Conservation (phyloP, 2,113 vertebrate genomes). For the Phyllopteryx taeniolatus region DNA sequence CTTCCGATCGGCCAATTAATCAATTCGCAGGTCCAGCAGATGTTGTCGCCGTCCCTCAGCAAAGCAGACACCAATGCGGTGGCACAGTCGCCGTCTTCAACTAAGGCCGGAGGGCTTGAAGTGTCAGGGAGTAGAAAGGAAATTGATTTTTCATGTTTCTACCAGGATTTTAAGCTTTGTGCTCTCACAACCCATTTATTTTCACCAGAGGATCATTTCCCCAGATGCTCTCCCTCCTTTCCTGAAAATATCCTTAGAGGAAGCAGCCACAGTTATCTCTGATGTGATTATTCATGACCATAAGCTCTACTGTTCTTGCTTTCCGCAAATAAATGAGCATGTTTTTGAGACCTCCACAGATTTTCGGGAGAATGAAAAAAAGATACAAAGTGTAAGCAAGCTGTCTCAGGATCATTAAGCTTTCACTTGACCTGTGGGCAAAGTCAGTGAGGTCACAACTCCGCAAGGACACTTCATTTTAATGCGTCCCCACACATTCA, state of each 20-base stretch:
- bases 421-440: conserved; percentile 38
- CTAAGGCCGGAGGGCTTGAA: conserved; percentile 47
- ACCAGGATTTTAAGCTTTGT: conserved; percentile 34
- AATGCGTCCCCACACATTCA: conserved; percentile 37
- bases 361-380: neutral
- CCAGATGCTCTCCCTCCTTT: neutral
- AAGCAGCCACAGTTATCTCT: neutral
- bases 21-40: conserved; percentile 60
- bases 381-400: conserved; percentile 36
- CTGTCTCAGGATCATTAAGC: conserved; percentile 35
- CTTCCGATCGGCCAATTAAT: conserved; percentile 72
- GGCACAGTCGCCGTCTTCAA: conserved; percentile 42
- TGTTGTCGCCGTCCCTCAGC: conserved; percentile 59
- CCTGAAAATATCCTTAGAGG: neutral
- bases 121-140: conserved; percentile 37
- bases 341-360: neutral
- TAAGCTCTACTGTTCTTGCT: neutral
- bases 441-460: conserved; percentile 40
- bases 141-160: conserved; percentile 48
- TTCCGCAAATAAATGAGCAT: neutral
- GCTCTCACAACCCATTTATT: conserved; percentile 2
- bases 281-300: neutral
- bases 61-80: conserved; percentile 40
- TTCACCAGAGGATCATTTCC: conserved; percentile 9
- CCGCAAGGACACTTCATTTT: conserved; percentile 36